Conservation (phyloP, 1,140 invertebrate species). For the Brachionus rotundiformis region DNA sequence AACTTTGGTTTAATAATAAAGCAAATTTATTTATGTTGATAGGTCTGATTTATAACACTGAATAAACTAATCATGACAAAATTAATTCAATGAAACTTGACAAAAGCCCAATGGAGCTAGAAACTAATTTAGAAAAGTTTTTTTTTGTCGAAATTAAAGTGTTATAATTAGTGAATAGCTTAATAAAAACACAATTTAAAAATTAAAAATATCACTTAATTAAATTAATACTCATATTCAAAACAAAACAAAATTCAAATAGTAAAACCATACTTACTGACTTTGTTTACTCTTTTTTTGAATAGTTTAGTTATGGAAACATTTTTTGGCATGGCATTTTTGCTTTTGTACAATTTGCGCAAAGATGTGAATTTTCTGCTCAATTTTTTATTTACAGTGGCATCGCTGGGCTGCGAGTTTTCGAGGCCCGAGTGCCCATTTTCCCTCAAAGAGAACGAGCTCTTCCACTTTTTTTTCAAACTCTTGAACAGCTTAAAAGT, state of each 20-base stretch:
- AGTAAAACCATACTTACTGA: slow-evolving; percentile 17
- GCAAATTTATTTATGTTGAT: too few species aligned
- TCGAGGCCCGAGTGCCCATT: not conserved
- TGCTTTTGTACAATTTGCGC: not conserved
- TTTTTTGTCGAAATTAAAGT: too few species aligned
- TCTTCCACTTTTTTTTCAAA: slow-evolving; percentile 31
- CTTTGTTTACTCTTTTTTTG: slow-evolving; percentile 23
- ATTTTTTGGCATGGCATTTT: not conserved
- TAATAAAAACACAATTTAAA: too few species aligned
- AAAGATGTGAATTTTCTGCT: not conserved
- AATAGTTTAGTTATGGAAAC: not conserved
- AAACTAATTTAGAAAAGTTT: too few species aligned
- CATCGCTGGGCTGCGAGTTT: not conserved
- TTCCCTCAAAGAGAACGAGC: not conserved
- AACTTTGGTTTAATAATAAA: too few species aligned
- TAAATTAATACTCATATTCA: too few species aligned
- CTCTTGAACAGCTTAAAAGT: slow-evolving; percentile 27
- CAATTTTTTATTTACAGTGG: not conserved
- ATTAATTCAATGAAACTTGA: too few species aligned
- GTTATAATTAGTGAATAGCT: too few species aligned
- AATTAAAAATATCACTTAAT: too few species aligned
- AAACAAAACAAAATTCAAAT: not conserved
- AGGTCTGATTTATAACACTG: too few species aligned
- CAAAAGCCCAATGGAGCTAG: too few species aligned
- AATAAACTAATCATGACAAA: too few species aligned